phyloP scores from a whole-genome alignment of 2,113 vertebrate genomes.

The Lathamus discolor region DNA sequence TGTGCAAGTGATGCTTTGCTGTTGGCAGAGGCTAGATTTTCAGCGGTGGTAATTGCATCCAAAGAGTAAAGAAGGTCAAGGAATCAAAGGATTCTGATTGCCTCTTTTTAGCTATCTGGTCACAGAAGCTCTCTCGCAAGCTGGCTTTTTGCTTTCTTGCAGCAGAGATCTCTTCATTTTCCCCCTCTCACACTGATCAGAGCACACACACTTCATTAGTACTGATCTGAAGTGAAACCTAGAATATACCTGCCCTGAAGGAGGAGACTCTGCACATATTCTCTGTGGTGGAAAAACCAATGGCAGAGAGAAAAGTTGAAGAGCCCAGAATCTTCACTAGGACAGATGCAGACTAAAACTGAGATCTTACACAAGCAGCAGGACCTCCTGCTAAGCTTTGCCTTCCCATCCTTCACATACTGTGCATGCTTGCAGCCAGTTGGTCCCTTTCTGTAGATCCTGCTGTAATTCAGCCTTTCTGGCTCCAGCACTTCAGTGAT shows the following conservation, averaged over 20 bases:
- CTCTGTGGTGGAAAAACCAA: not conserved
- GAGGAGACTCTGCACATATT: not conserved
- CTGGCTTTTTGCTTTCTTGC: not conserved
- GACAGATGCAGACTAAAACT: not conserved
- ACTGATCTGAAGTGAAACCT: not conserved
- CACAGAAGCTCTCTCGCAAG: not conserved
- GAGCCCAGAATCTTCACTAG: not conserved
- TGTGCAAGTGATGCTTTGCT: not conserved
- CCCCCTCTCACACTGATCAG: not conserved
- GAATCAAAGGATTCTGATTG: not conserved
- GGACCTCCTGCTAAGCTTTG: not conserved
- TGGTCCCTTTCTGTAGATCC: not conserved
- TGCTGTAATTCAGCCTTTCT: not conserved
- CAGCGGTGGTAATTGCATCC: constrained; percentile 16
- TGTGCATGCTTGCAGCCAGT: not conserved
- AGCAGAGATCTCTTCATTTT: not conserved
- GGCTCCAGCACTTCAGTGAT: not conserved
- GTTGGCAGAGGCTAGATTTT: constrained; percentile 41
- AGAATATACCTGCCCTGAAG: not conserved
- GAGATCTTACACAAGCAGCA: not conserved
- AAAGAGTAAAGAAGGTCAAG: constrained; percentile 1
- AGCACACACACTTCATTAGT: not conserved
- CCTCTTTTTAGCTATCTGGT: not conserved
- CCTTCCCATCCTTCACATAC: not conserved
- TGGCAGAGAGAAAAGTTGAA: not conserved